Conservation (phyloP, 2,797 vertebrate species). For the Myioborus miniatus region DNA sequence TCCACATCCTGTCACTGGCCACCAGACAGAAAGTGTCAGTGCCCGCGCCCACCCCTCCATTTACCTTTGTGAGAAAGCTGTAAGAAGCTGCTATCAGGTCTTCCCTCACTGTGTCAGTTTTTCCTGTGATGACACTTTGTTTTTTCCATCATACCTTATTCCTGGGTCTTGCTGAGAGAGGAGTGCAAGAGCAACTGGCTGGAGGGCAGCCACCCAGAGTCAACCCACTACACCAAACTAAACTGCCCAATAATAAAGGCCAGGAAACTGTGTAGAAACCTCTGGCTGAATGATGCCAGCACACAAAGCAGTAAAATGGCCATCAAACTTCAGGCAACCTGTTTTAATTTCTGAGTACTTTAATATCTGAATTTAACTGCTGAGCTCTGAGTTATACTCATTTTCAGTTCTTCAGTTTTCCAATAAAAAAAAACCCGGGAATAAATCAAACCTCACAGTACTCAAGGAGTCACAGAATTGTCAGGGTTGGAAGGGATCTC, state of each 20-base stretch:
- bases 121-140: background rate
- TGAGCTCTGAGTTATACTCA: background rate
- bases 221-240: background rate
- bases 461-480: background rate
- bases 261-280: background rate
- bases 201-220: background rate
- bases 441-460: background rate
- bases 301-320: background rate
- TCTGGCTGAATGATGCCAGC: background rate
- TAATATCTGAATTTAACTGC: background rate
- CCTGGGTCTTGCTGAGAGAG: background rate
- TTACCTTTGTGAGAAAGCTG: background rate
- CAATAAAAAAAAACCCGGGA: background rate
- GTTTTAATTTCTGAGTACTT: background rate
- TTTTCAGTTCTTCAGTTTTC: background rate
- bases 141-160: background rate
- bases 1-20: background rate
- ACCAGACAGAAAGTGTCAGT: background rate
- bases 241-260: background rate
- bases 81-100: background rate
- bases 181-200: background rate
- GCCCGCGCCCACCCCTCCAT: background rate
- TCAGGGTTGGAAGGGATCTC: background rate
- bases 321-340: background rate
- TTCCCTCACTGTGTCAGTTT: background rate